Evolutionary conservation across 2,797 vertebrate species (phyloP).

Genomic region (Paedocypris micromegethes): DNA sequence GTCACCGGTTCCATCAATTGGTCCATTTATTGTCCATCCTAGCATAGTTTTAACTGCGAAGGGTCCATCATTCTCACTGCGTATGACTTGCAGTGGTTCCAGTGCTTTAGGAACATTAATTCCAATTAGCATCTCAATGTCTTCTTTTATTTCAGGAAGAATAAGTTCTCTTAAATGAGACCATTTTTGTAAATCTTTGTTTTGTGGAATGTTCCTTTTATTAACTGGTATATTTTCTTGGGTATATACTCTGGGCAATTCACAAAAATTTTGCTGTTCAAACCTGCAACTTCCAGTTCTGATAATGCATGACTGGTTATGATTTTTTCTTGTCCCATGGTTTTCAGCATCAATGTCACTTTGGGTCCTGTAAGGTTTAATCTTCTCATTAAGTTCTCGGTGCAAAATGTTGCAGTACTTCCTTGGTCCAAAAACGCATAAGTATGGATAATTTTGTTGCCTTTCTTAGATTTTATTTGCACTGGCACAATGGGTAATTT

Average conservation of each 20-base stretch:
- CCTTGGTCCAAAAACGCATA: conserved; percentile 17
- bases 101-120: conserved; percentile 3
- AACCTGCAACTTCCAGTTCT: background rate
- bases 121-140: background rate
- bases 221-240: conserved; percentile 3
- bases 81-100: background rate
- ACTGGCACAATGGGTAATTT: background rate
- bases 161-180: background rate
- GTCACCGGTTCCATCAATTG: background rate
- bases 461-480: conserved; percentile 8
- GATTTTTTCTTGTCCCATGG: conserved; percentile 4
- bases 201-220: conserved; percentile 1
- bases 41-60: background rate
- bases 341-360: background rate
- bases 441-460: background rate
- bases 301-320: background rate
- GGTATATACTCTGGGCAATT: background rate
- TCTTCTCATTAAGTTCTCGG: background rate
- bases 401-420: conserved; percentile 4
- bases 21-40: conserved; percentile 19
- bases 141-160: background rate
- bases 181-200: background rate
- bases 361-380: background rate
- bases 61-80: background rate
- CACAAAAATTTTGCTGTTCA: background rate